Evolutionary conservation across 2,113 vertebrate genomes (phyloP).

Genomic region (Aspiorhynchus laticeps): DNA sequence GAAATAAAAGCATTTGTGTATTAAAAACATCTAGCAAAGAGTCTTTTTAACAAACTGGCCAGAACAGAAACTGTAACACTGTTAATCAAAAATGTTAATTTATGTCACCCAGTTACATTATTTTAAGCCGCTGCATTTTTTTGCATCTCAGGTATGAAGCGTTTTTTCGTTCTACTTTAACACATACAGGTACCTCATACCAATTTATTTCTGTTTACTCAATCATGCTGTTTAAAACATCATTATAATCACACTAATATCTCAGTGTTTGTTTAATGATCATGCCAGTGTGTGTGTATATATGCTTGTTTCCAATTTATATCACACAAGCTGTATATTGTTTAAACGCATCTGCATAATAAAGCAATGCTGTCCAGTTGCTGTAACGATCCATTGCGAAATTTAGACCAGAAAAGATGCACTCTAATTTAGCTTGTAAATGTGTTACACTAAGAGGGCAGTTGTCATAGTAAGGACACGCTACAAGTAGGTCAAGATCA

Average conservation of each 20-base stretch:
- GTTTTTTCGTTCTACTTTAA: constrained; percentile 49
- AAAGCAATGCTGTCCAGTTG: constrained; percentile 1
- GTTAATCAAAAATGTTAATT: background rate
- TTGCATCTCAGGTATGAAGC: constrained; percentile 75
- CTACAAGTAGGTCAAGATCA: constrained; percentile 39
- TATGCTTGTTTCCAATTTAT: background rate
- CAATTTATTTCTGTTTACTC: constrained; percentile 52
- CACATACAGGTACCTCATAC: constrained; percentile 60
- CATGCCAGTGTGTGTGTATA: background rate
- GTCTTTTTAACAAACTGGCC: background rate
- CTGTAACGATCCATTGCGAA: background rate
- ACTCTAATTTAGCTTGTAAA: constrained; percentile 19
- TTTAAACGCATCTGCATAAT: background rate
- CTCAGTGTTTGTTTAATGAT: constrained; percentile 71
- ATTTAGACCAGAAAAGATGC: constrained; percentile 21
- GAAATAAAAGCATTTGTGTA: background rate
- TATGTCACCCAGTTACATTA: constrained; percentile 16
- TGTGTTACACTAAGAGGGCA: constrained; percentile 24
- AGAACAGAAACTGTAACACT: background rate
- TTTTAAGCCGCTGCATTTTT: constrained; percentile 43
- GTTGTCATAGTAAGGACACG: constrained; percentile 18
- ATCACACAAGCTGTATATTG: constrained; percentile 1
- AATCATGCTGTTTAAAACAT: constrained; percentile 64
- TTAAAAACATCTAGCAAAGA: background rate
- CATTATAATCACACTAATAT: constrained; percentile 71